Percentiles rank a stretch among this genome's conserved stretches.
Evolutionary conservation across 2,888 invertebrate genomes (phyloP).

Genomic region (Drosophila austrosaltans): DNA sequence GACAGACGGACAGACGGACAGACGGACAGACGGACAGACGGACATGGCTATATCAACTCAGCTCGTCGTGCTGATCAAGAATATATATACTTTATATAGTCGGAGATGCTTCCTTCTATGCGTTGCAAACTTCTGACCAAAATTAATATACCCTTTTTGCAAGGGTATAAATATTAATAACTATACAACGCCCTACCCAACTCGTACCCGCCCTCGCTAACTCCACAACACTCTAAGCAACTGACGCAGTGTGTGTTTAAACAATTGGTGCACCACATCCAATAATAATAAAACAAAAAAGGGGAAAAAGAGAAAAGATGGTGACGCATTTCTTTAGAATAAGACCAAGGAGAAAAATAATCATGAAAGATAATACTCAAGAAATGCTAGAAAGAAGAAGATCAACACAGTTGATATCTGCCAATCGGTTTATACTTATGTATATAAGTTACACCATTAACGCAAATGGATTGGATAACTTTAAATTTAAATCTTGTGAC

Average conservation of each 20-base stretch:
- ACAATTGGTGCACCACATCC: constrained; percentile 4
- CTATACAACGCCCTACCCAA: not conserved
- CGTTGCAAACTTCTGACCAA: too few relatives aligned
- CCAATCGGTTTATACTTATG: not conserved
- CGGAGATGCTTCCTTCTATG: too few relatives aligned
- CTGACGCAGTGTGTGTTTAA: constrained; percentile 10
- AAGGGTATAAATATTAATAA: constrained; percentile 11
- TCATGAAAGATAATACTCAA: too few relatives aligned
- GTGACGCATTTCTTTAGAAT: constrained; percentile 1
- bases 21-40: too few relatives aligned
- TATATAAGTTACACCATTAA: not conserved
- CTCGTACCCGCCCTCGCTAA: not conserved
- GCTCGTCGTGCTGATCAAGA: too few relatives aligned
- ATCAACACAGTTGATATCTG: not conserved
- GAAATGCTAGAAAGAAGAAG: not conserved
- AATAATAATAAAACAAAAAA: not conserved
- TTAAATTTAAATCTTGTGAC: not conserved
- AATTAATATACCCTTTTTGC: too few relatives aligned
- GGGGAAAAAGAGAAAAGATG: not conserved
- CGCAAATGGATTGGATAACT: not conserved
- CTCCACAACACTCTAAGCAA: not conserved
- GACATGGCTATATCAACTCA: too few relatives aligned
- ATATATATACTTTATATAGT: too few relatives aligned
- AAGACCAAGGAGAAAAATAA: too few relatives aligned
- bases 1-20: too few relatives aligned